Evolutionary conservation across 2,113 vertebrate species (phyloP), one percentile per base, ranked within the genome.

Genomic region (Numenius arquata): DNA sequence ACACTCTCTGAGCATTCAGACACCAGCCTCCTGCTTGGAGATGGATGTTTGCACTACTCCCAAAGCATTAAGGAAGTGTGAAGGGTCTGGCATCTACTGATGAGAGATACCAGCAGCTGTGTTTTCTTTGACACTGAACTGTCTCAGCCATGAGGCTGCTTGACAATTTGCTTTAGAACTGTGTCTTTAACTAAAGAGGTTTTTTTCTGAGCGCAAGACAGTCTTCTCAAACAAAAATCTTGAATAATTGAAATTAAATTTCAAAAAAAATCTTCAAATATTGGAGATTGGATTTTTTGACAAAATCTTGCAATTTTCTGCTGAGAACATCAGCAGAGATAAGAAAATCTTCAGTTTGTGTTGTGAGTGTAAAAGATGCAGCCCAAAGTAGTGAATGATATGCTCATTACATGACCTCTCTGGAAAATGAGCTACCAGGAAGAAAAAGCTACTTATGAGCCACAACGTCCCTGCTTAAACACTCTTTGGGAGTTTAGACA

Each of bases 401-500:
- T 10, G 7, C 16, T 87, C 18, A 53, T 78, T 78, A 68, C 48
- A 48, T 11, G 65, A 85, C 73, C 13, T 79, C 5, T 79, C 58
- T 88, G 38, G 81, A 85, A 91, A 95, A 93, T 25, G 19, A 92
- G 9, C 76, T 92, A 91, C 47, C 29, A 76, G 77, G 80, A 73
- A 92, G 78, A 89, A 96, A 95, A 82, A 93, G 66, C 58, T 91
- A 25, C 48, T 82, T 85, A 47, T n/a, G 62, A 91, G 74, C 62
- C 71, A 95, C 77, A 88, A 59, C 84, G 73, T 59, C 77, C 25
- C 66, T 73, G 43, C 80, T 58, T 79, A 76, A 94, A 78, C 53
- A 73, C 8, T 83, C 56, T 58, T 66, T 38, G 53, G 73, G 36
- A 89, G 20, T 79, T 96, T 50, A 89, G 92, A 85, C 23, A 72